Evolutionary conservation across 2,888 invertebrate genomes (phyloP).

Genomic region (Ellobium chinense): DNA sequence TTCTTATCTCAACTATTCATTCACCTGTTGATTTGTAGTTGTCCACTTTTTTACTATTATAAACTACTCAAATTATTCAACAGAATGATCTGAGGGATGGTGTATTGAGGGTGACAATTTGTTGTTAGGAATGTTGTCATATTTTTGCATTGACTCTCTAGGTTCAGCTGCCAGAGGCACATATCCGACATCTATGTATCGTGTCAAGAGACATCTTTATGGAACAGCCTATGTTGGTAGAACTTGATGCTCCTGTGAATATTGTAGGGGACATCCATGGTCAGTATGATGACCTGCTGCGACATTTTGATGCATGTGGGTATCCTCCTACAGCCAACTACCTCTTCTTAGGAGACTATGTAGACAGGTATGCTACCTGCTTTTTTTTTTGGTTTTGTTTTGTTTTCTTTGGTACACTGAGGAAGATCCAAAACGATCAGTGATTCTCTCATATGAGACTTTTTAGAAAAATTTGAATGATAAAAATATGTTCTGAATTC

Average conservation of each 20-base stretch:
- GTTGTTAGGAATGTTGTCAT: no score
- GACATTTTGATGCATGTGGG: slow-evolving; percentile 81
- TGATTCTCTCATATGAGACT: no score
- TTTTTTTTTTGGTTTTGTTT: neutral
- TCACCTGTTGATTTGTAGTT: no score
- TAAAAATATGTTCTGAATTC: no score
- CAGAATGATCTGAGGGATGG: no score
- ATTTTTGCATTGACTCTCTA: slow-evolving; percentile 40
- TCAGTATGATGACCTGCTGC: slow-evolving; percentile 81
- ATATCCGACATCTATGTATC: slow-evolving; percentile 80
- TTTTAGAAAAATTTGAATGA: no score
- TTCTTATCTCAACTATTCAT: no score
- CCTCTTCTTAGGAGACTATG: slow-evolving; percentile 82
- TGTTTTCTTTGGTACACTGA: neutral
- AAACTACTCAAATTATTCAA: no score
- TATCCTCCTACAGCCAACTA: slow-evolving; percentile 81
- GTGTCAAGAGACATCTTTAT: slow-evolving; percentile 79
- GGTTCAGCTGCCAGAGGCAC: slow-evolving; percentile 78
- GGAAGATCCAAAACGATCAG: neutral
- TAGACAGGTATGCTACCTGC: slow-evolving; percentile 78
- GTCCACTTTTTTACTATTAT: no score
- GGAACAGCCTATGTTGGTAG: slow-evolving; percentile 81
- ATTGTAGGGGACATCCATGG: slow-evolving; percentile 82
- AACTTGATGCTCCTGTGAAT: slow-evolving; percentile 81
- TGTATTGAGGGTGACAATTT: no score